Conservation (phyloP, 2,888 invertebrate genomes). For the Drosophila ezoana region DNA sequence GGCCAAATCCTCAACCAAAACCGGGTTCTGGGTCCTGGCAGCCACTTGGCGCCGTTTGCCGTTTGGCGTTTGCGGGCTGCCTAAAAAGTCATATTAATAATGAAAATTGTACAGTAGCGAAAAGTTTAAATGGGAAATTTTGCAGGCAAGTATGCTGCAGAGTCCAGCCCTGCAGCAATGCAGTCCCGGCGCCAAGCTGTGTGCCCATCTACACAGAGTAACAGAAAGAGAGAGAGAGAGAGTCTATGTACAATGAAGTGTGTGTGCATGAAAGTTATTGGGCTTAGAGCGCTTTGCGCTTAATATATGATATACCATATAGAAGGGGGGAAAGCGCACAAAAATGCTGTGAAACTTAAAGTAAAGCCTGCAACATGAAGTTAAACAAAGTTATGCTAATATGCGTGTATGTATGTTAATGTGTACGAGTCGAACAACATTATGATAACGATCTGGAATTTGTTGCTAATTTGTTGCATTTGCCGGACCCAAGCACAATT, state of each 20-base stretch:
- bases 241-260: slow-evolving; percentile 26
- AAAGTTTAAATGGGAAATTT: slow-evolving; percentile 80
- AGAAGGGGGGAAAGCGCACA: background rate
- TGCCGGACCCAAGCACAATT: slow-evolving; percentile 24
- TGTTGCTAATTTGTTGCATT: slow-evolving; percentile 44
- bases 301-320: slow-evolving; percentile 53
- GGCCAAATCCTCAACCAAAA: slow-evolving; percentile 38
- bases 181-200: slow-evolving; percentile 65
- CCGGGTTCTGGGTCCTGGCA: slow-evolving; percentile 14
- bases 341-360: slow-evolving; percentile 45
- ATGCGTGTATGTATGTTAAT: slow-evolving; percentile 10
- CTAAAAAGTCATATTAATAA: slow-evolving; percentile 82
- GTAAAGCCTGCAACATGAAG: slow-evolving; percentile 52
- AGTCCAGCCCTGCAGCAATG: slow-evolving; percentile 72
- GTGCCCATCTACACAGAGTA: slow-evolving; percentile 29
- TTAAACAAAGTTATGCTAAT: slow-evolving; percentile 59
- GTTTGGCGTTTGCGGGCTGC: slow-evolving; percentile 65
- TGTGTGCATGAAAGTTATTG: slow-evolving; percentile 70
- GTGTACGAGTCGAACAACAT: slow-evolving; percentile 17
- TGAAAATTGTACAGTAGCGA: slow-evolving; percentile 80
- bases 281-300: slow-evolving; percentile 70
- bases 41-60: slow-evolving; percentile 69
- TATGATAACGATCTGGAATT: slow-evolving; percentile 47
- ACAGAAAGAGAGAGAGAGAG: background rate
- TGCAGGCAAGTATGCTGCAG: slow-evolving; percentile 58